A percentile compares a stretch with the other conserved stretches of the same genome.
Evolutionary conservation across 2,888 invertebrate species (phyloP).

Genomic region (Acrobasis consociella): DNA sequence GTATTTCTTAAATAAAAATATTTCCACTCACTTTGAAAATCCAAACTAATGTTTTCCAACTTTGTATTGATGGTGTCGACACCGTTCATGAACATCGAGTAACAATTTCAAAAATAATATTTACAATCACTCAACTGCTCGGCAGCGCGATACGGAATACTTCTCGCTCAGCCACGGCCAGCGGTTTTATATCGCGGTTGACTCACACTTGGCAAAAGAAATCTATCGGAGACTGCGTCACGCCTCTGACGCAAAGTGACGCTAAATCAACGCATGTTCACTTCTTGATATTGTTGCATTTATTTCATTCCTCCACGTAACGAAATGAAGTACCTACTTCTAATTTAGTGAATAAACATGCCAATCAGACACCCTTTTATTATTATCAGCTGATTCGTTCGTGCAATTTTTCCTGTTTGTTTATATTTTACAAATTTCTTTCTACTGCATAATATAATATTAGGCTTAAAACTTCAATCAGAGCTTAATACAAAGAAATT

Average conservation of each 20-base stretch:
- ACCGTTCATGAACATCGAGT: slow-evolving; percentile 70
- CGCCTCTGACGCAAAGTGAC: slow-evolving; percentile 66
- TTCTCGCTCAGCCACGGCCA: slow-evolving; percentile 44
- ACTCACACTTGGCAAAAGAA: slow-evolving; percentile 72
- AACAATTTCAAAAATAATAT: slow-evolving; percentile 23
- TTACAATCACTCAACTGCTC: slow-evolving; percentile 37
- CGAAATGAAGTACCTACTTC: not conserved
- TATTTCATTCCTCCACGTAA: slow-evolving; percentile 5
- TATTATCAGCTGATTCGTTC: no score
- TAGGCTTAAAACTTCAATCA: no score
- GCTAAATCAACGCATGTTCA: slow-evolving; percentile 36
- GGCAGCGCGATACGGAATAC: slow-evolving; percentile 57
- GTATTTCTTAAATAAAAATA: slow-evolving; percentile 16
- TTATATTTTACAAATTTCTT: no score
- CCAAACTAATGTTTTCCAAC: slow-evolving; percentile 64
- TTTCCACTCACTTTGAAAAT: slow-evolving; percentile 59
- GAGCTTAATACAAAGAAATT: no score
- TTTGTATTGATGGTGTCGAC: slow-evolving; percentile 61
- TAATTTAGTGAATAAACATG: slow-evolving; percentile 1
- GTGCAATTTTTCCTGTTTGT: no score
- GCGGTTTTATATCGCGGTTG: slow-evolving; percentile 69
- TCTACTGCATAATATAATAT: no score
- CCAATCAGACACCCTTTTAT: no score
- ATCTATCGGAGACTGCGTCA: slow-evolving; percentile 61
- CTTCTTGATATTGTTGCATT: slow-evolving; percentile 7